Percentiles rank a stretch among this genome's conserved stretches.
Evolutionary conservation across 2,113 vertebrate genomes (phyloP).

Genomic region (Charadrius vociferus): DNA sequence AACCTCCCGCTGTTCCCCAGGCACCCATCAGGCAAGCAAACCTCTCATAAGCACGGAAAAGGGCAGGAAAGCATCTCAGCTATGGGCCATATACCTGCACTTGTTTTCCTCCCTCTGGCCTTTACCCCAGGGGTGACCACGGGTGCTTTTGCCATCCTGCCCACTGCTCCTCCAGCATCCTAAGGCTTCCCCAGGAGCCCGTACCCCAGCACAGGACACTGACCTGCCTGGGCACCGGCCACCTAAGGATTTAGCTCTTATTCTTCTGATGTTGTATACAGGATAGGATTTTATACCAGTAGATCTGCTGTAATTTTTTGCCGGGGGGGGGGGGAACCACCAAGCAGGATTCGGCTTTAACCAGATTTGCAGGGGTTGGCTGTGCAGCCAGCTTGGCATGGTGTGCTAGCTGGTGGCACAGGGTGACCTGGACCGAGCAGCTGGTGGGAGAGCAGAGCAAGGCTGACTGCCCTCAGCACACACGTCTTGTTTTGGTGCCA

Average conservation of each 20-base stretch:
- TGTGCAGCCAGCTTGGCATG: background rate
- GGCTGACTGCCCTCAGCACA: background rate
- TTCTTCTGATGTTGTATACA: background rate
- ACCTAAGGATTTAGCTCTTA: background rate
- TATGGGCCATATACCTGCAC: fast-evolving
- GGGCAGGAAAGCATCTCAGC: background rate
- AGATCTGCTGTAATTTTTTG: background rate
- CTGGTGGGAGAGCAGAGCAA: background rate
- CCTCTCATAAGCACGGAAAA: fast-evolving
- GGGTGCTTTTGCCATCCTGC: background rate
- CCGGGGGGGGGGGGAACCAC: too few species aligned
- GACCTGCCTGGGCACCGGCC: background rate
- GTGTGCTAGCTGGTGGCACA: fast-evolving
- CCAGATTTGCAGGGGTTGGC: background rate
- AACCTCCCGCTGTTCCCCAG: background rate
- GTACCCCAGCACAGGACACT: fast-evolving
- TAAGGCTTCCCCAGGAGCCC: background rate
- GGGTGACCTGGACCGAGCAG: background rate
- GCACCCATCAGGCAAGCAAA: background rate
- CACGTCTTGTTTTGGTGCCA: background rate
- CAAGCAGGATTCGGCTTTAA: background rate
- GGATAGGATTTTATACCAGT: background rate
- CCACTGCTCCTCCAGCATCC: fast-evolving
- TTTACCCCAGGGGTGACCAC: background rate
- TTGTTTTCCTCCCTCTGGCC: background rate